Evolutionary conservation across 2,797 vertebrate genomes (phyloP).

Genomic region (Hypotaenidia okinawae): DNA sequence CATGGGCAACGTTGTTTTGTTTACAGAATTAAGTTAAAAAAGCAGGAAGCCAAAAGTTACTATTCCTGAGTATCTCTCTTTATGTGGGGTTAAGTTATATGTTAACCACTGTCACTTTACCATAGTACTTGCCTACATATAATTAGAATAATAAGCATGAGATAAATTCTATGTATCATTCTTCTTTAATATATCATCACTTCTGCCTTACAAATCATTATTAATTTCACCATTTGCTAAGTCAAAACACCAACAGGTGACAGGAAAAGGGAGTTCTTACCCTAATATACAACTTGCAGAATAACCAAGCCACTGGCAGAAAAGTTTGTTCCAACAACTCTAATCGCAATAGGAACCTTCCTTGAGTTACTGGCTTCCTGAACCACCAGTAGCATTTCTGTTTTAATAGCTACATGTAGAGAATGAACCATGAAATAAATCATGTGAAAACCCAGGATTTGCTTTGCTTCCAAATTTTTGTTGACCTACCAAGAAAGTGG

Average conservation of each 20-base stretch:
- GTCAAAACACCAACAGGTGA: background rate
- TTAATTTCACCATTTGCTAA: background rate
- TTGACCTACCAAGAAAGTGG: background rate
- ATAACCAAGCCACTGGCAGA: background rate
- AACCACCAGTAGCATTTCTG: background rate
- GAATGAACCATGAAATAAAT: background rate
- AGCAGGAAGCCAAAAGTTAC: background rate
- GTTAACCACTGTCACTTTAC: background rate
- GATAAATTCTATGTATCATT: background rate
- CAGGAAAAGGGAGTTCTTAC: background rate
- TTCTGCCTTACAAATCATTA: background rate
- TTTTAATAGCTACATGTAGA: background rate
- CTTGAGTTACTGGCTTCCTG: background rate
- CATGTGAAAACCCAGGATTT: background rate
- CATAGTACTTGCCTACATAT: background rate
- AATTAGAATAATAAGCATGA: background rate
- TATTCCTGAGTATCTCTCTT: background rate
- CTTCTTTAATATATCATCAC: background rate
- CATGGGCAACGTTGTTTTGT: background rate
- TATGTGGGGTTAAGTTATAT: background rate
- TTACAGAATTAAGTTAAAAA: background rate
- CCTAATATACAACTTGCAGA: background rate
- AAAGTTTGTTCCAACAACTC: background rate
- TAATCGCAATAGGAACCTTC: background rate
- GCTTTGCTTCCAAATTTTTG: background rate